Percentiles rank a stretch among this genome's conserved stretches.
Evolutionary conservation across 2,113 vertebrate species (phyloP).

Genomic region (Odontophorus gujanensis): DNA sequence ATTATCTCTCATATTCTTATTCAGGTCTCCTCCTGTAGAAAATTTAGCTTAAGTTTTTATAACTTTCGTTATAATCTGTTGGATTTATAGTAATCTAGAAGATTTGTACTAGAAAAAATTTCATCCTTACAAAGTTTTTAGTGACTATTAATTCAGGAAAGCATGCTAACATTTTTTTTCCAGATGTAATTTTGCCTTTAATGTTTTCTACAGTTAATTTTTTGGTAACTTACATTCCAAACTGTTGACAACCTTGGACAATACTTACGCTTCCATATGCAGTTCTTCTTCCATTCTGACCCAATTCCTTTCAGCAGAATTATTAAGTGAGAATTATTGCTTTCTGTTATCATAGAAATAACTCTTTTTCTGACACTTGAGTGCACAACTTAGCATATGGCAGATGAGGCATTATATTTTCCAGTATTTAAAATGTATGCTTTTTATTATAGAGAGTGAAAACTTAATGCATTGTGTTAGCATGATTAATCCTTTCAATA

Average conservation of each 20-base stretch:
- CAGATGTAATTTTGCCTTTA: not conserved
- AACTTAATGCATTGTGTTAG: not conserved
- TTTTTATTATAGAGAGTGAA: not conserved
- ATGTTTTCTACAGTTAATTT: not conserved
- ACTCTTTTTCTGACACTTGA: not conserved
- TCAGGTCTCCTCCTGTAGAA: not conserved
- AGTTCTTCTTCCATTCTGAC: not conserved
- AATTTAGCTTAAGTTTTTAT: not conserved
- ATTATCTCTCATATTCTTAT: not conserved
- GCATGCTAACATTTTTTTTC: not conserved
- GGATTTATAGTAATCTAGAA: not conserved
- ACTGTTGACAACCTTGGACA: not conserved
- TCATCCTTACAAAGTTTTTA: not conserved
- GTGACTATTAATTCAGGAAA: not conserved
- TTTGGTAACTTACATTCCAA: not conserved
- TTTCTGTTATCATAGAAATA: conserved; percentile 24
- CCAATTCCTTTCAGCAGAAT: not conserved
- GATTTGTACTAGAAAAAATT: not conserved
- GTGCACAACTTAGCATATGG: accelerated
- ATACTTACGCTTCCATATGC: not conserved
- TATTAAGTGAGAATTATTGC: not conserved
- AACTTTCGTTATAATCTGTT: not conserved
- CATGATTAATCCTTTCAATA: conserved; percentile 35
- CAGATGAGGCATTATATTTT: not conserved
- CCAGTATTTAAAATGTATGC: not conserved